Conservation (phyloP, 2,888 invertebrate genomes). For the Hemistola chrysoprasaria region DNA sequence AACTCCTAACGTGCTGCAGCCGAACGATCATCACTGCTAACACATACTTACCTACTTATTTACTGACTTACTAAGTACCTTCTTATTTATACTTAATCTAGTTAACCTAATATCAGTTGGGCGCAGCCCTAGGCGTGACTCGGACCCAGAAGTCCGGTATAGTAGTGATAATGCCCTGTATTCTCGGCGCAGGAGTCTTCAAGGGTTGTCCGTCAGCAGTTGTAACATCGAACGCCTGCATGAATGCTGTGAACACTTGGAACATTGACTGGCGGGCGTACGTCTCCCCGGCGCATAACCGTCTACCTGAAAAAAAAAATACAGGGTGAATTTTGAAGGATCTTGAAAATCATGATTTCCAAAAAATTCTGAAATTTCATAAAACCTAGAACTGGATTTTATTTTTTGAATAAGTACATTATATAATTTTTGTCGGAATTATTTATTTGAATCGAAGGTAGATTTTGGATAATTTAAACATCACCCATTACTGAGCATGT, state of each 20-base stretch:
- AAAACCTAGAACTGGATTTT: too few species aligned
- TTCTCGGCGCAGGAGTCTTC: conserved; percentile 47
- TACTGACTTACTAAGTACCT: too few species aligned
- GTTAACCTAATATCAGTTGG: background rate
- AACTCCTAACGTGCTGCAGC: too few species aligned
- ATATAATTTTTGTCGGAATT: too few species aligned
- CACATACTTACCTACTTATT: too few species aligned
- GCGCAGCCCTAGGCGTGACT: conserved; percentile 56
- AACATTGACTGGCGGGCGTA: conserved; percentile 86
- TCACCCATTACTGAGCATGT: too few species aligned
- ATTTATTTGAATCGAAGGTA: too few species aligned
- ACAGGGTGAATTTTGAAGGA: background rate
- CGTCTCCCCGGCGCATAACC: conserved; percentile 88
- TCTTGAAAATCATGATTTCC: background rate
- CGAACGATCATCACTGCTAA: too few species aligned
- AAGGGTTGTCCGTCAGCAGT: conserved; percentile 73
- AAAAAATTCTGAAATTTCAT: too few species aligned
- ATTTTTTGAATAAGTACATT: too few species aligned
- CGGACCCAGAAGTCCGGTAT: conserved; percentile 83
- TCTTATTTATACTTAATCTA: too few species aligned
- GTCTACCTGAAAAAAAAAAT: conserved; percentile 71
- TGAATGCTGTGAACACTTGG: conserved; percentile 80
- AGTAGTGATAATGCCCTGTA: conserved; percentile 81
- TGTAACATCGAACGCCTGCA: conserved; percentile 84
- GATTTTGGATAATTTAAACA: too few species aligned